Conservation (phyloP, 2,888 invertebrate species). For the Ennomos erosarius region DNA sequence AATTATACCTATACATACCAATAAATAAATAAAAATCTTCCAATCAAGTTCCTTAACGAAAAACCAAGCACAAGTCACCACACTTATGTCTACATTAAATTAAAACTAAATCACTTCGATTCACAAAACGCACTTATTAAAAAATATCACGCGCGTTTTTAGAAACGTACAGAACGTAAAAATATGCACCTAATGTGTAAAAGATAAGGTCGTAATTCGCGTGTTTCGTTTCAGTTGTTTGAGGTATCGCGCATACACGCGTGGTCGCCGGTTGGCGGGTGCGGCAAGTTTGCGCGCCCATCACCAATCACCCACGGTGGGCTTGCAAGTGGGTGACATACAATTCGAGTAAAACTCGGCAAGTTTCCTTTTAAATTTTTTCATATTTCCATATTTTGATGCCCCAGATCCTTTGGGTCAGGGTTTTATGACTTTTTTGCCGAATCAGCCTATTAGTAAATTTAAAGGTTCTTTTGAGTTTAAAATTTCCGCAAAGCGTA, state of each 20-base stretch:
- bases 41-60: constrained; percentile 6
- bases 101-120: constrained; percentile 19
- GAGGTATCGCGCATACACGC: constrained; percentile 51
- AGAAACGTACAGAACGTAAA: neutral
- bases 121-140: constrained; percentile 11
- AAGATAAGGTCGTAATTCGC: constrained; percentile 50
- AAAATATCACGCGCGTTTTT: constrained; percentile 13
- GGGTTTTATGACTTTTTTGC: constrained; percentile 5
- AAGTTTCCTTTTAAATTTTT: constrained; percentile 51
- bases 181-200: neutral
- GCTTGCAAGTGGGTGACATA: constrained; percentile 65
- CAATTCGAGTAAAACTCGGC: constrained; percentile 50
- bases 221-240: constrained; percentile 23
- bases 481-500: neutral
- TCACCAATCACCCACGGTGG: constrained; percentile 54
- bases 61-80: constrained; percentile 43
- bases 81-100: constrained; percentile 39
- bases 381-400: constrained; percentile 29
- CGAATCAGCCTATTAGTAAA: no score
- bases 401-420: constrained; percentile 25
- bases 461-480: no score
- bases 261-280: constrained; percentile 67
- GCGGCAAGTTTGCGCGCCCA: constrained; percentile 71
- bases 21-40: constrained; percentile 12
- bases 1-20: constrained; percentile 24